These are phyloP conservation scores for Danionella cerebrum DNA, from an alignment of 2,113 vertebrate genomes.

Conservation along the genomic window DNA sequence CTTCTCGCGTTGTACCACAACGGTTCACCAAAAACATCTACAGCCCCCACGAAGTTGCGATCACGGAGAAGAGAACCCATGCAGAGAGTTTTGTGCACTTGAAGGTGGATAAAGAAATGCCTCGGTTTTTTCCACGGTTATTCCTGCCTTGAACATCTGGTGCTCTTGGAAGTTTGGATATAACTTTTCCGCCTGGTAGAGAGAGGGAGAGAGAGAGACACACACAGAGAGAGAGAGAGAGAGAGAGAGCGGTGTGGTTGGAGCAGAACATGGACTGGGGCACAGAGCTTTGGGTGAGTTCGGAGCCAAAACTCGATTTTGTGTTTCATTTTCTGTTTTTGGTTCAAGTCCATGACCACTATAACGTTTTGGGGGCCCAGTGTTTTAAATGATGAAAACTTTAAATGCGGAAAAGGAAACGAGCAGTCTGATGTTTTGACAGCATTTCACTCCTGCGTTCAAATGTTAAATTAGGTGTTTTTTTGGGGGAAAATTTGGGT, in stretches of 20 bases:
- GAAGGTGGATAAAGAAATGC: not conserved
- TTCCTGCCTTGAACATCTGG: not conserved
- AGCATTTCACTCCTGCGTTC: too few species aligned
- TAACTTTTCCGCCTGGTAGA: slow-evolving; percentile 53
- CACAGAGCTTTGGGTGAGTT: slow-evolving; percentile 72
- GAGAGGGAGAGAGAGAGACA: not conserved
- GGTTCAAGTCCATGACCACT: not conserved
- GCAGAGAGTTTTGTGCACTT: not conserved
- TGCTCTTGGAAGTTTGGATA: slow-evolving; percentile 42
- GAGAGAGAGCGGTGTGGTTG: slow-evolving; percentile 32
- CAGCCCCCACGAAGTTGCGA: too few species aligned
- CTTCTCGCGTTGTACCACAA: slow-evolving; percentile 44
- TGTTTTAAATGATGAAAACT: too few species aligned
- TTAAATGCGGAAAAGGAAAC: too few species aligned
- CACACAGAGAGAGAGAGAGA: too few species aligned
- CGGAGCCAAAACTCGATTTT: not conserved
- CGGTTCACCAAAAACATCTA: too few species aligned
- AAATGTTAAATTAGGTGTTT: too few species aligned
- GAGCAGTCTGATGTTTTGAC: too few species aligned
- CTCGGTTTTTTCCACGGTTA: not conserved
- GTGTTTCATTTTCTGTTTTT: not conserved
- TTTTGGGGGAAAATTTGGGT: too few species aligned
- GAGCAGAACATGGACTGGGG: slow-evolving; percentile 70
- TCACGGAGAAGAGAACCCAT: too few species aligned
- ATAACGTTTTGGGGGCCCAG: too few species aligned